Evolutionary conservation across 2,797 vertebrate genomes (phyloP).

Genomic region (Threskiornis aethiopicus): DNA sequence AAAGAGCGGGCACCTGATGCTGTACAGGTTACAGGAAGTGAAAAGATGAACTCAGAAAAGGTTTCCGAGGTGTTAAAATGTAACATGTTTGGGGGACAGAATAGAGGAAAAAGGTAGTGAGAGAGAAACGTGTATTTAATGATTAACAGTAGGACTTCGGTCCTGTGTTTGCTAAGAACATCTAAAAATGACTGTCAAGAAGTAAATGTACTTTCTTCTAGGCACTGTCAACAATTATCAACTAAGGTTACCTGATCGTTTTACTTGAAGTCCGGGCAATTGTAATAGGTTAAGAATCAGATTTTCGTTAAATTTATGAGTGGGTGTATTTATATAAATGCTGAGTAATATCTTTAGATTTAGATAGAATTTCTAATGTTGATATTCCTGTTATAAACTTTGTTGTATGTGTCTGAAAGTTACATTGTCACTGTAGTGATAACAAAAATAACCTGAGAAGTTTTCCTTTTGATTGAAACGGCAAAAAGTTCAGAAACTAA

Average conservation of each 20-base stretch:
- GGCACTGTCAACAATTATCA: neutral
- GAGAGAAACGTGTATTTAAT: constrained; percentile 11
- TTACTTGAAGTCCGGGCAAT: neutral
- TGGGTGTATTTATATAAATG: neutral
- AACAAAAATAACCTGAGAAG: neutral
- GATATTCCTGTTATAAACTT: neutral
- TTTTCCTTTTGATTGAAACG: neutral
- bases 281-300: neutral
- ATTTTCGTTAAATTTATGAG: neutral
- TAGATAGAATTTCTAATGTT: neutral
- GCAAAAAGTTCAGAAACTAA: neutral
- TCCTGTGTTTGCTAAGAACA: neutral
- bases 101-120: neutral
- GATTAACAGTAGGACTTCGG: constrained; percentile 18
- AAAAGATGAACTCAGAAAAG: neutral
- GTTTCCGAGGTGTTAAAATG: neutral
- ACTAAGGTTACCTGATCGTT: neutral
- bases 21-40: neutral
- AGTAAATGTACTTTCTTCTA: neutral
- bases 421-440: neutral
- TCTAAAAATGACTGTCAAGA: neutral
- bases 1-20: neutral
- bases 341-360: neutral
- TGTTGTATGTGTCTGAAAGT: neutral
- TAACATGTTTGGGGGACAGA: neutral